Conservation (phyloP, 2,797 vertebrate species). For the Anas bernieri region DNA sequence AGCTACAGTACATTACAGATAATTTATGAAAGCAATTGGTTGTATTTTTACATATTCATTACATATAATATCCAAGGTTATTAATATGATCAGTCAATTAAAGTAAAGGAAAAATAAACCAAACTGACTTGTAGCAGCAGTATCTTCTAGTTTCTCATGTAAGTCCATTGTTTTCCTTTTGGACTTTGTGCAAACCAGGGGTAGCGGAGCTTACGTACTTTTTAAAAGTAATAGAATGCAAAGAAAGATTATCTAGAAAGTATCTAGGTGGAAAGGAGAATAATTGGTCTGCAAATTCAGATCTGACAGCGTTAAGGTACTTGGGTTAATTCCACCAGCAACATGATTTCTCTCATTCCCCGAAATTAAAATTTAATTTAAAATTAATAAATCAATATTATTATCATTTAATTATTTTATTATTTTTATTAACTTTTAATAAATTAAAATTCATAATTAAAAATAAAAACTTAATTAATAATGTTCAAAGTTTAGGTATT, state of each 20-base stretch:
- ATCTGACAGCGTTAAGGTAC: neutral
- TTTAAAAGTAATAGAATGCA: neutral
- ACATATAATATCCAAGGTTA: neutral
- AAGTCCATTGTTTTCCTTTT: neutral
- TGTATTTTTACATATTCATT: neutral
- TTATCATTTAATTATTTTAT: no score
- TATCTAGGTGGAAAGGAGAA: neutral
- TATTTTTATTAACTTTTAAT: no score
- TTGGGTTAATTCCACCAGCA: neutral
- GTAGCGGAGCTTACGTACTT: neutral
- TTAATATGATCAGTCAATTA: neutral
- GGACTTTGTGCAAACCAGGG: neutral
- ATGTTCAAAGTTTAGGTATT: no score
- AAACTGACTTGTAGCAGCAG: neutral
- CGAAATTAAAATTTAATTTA: neutral
- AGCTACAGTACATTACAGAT: neutral
- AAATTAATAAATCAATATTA: no score
- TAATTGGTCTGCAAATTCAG: neutral
- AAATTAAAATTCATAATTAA: no score
- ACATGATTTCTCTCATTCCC: neutral
- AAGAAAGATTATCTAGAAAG: neutral
- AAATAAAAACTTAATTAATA: no score
- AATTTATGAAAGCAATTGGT: neutral
- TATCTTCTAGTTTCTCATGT: neutral
- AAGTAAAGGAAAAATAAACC: neutral